These are phyloP conservation scores for Halcyon senegalensis DNA, from an alignment of 2,113 vertebrate species.

Conservation along the genomic window DNA sequence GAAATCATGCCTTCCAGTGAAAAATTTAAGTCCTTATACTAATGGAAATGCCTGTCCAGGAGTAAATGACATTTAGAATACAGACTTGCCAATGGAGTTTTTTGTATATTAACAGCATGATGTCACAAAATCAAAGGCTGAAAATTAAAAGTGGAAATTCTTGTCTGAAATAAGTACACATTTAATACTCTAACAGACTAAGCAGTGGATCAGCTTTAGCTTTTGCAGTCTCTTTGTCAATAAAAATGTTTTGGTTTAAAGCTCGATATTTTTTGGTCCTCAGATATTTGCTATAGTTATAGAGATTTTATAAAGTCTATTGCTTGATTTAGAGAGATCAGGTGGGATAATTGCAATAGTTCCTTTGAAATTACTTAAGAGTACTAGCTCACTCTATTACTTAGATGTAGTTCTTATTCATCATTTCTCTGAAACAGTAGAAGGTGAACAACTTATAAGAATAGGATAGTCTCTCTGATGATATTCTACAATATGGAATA, in stretches of 20 bases:
- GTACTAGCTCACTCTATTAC: neutral
- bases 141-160: neutral
- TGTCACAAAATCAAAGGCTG: neutral
- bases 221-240: neutral
- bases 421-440: neutral
- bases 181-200: neutral
- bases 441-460: neutral
- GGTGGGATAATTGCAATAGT: neutral
- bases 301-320: neutral
- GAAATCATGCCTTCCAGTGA: neutral
- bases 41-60: fast-evolving
- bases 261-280: neutral
- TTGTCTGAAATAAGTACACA: neutral
- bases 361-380: neutral
- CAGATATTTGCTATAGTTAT: neutral
- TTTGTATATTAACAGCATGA: neutral
- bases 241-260: neutral
- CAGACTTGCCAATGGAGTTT: fast-evolving
- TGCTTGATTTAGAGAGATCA: neutral
- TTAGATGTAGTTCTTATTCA: neutral
- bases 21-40: neutral
- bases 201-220: neutral
- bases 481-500: neutral
- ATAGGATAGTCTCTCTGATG: neutral
- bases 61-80: neutral